Conservation (phyloP, 1,140 invertebrate species). For the Bemisia tabaci region DNA sequence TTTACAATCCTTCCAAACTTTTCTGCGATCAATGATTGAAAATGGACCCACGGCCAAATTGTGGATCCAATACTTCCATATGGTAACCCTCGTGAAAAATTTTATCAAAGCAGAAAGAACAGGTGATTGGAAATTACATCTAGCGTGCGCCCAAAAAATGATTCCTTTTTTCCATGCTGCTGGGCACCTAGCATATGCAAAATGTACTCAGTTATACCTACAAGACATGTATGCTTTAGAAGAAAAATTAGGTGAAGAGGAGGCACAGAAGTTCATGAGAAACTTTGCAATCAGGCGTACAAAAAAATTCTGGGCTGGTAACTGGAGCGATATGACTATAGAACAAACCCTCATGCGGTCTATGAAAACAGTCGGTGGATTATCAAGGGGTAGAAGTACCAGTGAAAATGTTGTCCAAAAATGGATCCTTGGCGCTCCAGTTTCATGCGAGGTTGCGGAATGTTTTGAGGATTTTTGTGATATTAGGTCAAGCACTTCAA, state of each 20-base stretch:
- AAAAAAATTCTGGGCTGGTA: no score
- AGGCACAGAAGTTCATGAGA: no score
- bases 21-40: no score
- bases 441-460: conserved; percentile 19
- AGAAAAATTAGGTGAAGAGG: no score
- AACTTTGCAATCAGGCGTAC: no score
- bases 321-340: conserved; percentile 29
- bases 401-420: conserved; percentile 28
- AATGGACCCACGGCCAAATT: conserved; percentile 27
- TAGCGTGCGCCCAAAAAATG: conserved; percentile 27
- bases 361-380: conserved; percentile 31
- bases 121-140: conserved; percentile 26
- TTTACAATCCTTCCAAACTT: no score
- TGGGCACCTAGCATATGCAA: conserved; percentile 19
- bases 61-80: conserved; percentile 30
- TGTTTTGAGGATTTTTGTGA: conserved; percentile 26
- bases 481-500: conserved; percentile 25
- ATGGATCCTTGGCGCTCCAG: conserved; percentile 27
- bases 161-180: conserved; percentile 30
- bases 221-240: conserved; percentile 6
- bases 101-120: conserved; percentile 30
- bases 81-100: conserved; percentile 27
- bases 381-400: conserved; percentile 27
- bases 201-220: conserved; percentile 8
- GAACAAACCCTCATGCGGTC: conserved; percentile 30